phyloP scores from a whole-genome alignment of 2,113 vertebrate species.

The Bubo bubo region DNA sequence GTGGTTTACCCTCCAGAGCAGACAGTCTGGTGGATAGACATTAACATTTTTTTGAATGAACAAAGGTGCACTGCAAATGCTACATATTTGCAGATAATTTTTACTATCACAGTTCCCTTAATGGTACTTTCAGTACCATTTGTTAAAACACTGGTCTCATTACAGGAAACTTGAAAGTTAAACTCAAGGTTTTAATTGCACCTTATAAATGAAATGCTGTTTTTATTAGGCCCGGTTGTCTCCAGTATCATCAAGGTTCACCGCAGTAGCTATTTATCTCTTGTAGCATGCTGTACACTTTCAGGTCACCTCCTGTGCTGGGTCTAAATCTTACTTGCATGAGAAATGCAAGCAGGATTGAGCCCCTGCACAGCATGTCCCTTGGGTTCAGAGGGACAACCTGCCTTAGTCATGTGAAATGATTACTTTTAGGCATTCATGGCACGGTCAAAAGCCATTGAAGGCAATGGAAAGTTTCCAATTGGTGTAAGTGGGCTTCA shows the following conservation, averaged over 20 bases:
- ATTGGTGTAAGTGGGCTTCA: not conserved
- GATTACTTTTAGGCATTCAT: not conserved
- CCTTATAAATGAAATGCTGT: conserved; percentile 50
- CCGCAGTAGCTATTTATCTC: conserved; percentile 52
- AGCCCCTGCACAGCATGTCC: not conserved
- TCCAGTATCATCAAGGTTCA: conserved; percentile 58
- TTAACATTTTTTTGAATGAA: conserved; percentile 22
- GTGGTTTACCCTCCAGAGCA: not conserved
- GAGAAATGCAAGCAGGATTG: conserved; percentile 7
- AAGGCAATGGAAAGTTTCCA: not conserved
- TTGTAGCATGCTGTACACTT: not conserved
- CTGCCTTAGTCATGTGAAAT: not conserved
- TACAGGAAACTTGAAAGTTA: conserved; percentile 49
- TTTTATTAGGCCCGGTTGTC: conserved; percentile 46
- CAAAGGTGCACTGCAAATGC: not conserved
- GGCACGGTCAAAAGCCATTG: not conserved
- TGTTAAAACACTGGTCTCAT: conserved; percentile 36
- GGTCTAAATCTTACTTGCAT: conserved; percentile 16
- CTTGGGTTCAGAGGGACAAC: conserved; percentile 26
- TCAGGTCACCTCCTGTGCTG: conserved; percentile 35
- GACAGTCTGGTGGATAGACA: not conserved
- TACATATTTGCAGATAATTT: not conserved
- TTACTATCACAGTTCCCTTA: conserved; percentile 8
- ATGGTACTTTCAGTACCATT: not conserved
- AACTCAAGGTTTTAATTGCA: conserved; percentile 44